These are phyloP conservation scores for Lordiphosa andalusiaca DNA, from an alignment of 2,888 invertebrate species.

Conservation along the genomic window DNA sequence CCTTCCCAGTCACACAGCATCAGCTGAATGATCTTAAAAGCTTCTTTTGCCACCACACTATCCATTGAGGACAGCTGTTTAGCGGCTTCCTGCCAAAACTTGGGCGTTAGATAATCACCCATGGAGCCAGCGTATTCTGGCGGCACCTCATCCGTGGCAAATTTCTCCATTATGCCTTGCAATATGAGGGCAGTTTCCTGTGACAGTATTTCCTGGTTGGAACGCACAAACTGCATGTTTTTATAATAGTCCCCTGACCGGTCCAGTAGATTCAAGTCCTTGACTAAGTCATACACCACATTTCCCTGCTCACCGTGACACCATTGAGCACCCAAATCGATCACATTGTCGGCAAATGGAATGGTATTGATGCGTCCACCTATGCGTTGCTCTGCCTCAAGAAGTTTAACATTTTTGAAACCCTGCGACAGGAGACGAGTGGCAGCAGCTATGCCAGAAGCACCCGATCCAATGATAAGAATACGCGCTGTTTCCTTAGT, in stretches of 20 bases:
- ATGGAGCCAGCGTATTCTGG: constrained; percentile 66
- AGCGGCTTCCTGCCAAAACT: constrained; percentile 57
- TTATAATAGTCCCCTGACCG: constrained; percentile 69
- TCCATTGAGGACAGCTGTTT: constrained; percentile 61
- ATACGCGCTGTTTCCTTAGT: constrained; percentile 67
- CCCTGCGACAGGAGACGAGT: constrained; percentile 79
- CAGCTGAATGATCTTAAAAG: constrained; percentile 83
- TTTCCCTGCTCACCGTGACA: constrained; percentile 84
- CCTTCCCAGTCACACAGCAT: constrained; percentile 81
- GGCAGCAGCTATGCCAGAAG: constrained; percentile 79
- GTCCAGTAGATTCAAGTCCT: constrained; percentile 65
- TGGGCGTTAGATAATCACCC: constrained; percentile 73
- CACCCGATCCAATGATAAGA: constrained; percentile 79
- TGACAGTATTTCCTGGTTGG: constrained; percentile 78
- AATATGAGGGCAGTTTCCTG: constrained; percentile 76
- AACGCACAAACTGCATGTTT: constrained; percentile 72
- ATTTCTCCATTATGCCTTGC: constrained; percentile 54
- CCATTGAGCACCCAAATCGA: constrained; percentile 91
- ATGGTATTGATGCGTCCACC: constrained; percentile 84
- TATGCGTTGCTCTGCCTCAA: constrained; percentile 84
- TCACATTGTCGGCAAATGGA: constrained; percentile 82
- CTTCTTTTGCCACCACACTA: constrained; percentile 80
- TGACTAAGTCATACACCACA: constrained; percentile 82
- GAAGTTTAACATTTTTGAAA: constrained; percentile 81
- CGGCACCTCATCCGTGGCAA: constrained; percentile 56